These are phyloP conservation scores for Orchesellides sinensis DNA, from an alignment of 2,888 invertebrate genomes.

Conservation along the genomic window DNA sequence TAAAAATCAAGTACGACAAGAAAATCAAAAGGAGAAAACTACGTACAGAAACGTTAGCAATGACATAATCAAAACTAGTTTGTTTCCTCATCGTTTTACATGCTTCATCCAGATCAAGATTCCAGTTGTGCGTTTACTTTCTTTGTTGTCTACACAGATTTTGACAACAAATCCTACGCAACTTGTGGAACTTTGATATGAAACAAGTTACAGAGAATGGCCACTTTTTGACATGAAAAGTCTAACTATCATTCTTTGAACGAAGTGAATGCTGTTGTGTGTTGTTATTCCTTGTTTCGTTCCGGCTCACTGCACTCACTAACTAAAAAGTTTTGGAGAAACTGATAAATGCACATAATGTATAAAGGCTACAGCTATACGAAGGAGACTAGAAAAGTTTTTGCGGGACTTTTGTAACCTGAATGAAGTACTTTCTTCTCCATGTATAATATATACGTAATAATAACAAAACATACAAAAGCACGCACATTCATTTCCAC, in stretches of 20 bases:
- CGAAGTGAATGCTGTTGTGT: background rate
- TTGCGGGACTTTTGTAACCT: background rate
- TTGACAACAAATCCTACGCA: background rate
- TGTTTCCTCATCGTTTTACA: background rate
- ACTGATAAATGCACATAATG: background rate
- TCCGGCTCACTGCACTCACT: background rate
- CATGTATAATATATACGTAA: background rate
- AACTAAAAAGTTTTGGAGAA: slow-evolving; percentile 1
- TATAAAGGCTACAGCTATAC: background rate
- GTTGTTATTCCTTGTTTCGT: background rate
- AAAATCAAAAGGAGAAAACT: background rate
- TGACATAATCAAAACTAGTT: background rate
- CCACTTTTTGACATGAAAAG: slow-evolving; percentile 5
- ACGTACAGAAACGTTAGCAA: background rate
- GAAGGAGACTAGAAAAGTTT: background rate
- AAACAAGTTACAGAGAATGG: slow-evolving; percentile 2
- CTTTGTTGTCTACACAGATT: background rate
- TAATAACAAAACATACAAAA: background rate
- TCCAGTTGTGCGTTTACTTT: background rate
- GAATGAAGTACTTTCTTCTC: background rate
- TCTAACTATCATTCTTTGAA: background rate
- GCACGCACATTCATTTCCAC: slow-evolving; percentile 26
- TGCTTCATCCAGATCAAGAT: background rate
- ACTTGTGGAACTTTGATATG: slow-evolving; percentile 1
- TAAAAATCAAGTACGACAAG: background rate